Conservation (phyloP, 2,888 invertebrate genomes). For the Caenorhabditis wallacei region DNA sequence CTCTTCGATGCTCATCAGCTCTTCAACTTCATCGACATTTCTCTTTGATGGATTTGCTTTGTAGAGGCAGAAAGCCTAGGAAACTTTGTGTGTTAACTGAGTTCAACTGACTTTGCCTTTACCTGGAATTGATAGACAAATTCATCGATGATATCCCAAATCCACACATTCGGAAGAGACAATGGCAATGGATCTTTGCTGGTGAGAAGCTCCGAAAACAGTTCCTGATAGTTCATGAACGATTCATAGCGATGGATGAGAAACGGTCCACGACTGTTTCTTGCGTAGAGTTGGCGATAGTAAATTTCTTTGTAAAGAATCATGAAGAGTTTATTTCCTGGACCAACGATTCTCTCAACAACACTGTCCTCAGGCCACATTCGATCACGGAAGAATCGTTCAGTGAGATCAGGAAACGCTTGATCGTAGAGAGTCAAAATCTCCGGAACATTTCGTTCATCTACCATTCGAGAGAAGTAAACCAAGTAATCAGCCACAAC, state of each 20-base stretch:
- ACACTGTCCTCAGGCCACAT: slow-evolving; percentile 96
- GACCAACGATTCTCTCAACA: slow-evolving; percentile 87
- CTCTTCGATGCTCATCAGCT: slow-evolving; percentile 88
- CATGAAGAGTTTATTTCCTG: slow-evolving; percentile 89
- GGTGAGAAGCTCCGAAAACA: slow-evolving; percentile 95
- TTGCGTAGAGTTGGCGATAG: slow-evolving; percentile 96
- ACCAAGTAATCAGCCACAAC: slow-evolving; percentile 80
- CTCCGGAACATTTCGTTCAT: slow-evolving; percentile 79
- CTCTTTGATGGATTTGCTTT: slow-evolving; percentile 90
- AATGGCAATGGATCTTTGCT: slow-evolving; percentile 75
- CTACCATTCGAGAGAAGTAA: slow-evolving; percentile 79
- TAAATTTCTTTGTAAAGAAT: slow-evolving; percentile 98
- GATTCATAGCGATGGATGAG: slow-evolving; percentile 95
- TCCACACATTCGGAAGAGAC: slow-evolving; percentile 94
- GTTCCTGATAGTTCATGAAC: slow-evolving; percentile 97
- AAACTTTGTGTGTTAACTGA: neutral
- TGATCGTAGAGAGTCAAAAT: slow-evolving; percentile 96
- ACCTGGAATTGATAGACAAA: slow-evolving; percentile 93
- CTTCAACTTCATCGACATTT: slow-evolving; percentile 88
- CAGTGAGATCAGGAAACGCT: slow-evolving; percentile 94
- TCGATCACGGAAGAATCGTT: slow-evolving; percentile 92
- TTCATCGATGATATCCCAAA: slow-evolving; percentile 99
- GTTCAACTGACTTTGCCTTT: neutral
- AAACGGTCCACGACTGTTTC: slow-evolving; percentile 88
- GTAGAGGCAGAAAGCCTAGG: slow-evolving; percentile 87